These are phyloP conservation scores for Plectrocnemia conspersa DNA, from an alignment of 1,140 invertebrate species.

Conservation along the genomic window DNA sequence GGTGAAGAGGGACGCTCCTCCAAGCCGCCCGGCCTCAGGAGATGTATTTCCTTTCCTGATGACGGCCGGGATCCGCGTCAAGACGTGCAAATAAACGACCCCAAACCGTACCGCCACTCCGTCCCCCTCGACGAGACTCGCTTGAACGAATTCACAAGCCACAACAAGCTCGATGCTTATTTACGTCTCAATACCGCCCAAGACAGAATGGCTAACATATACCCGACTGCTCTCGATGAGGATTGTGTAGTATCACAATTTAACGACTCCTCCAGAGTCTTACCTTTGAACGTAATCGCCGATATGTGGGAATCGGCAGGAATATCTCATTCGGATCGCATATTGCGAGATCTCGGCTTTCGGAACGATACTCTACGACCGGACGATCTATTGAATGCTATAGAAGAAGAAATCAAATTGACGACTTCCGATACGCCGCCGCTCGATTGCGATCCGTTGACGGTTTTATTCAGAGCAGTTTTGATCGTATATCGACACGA, in stretches of 20 bases:
- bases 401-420: constrained; percentile 69
- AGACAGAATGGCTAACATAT: not conserved
- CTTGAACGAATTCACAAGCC: constrained; percentile 1
- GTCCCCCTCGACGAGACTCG: not conserved
- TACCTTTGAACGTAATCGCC: constrained; percentile 50
- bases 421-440: constrained; percentile 42
- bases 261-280: constrained; percentile 27
- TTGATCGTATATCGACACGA: constrained; percentile 40
- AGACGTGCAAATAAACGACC: not conserved
- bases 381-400: constrained; percentile 61
- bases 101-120: not conserved
- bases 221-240: not conserved
- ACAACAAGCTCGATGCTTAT: constrained; percentile 14
- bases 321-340: constrained; percentile 55
- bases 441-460: constrained; percentile 36
- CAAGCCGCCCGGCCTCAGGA: constrained; percentile 45
- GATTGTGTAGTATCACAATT: not conserved
- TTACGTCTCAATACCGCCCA: constrained; percentile 6
- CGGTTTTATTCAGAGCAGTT: constrained; percentile 40
- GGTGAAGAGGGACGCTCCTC: constrained; percentile 73
- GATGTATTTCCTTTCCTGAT: constrained; percentile 1
- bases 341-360: constrained; percentile 69
- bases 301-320: constrained; percentile 71
- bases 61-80: not conserved
- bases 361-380: constrained; percentile 59